These are phyloP conservation scores for Strigops habroptila DNA, from an alignment of 2,113 vertebrate species.

Conservation along the genomic window DNA sequence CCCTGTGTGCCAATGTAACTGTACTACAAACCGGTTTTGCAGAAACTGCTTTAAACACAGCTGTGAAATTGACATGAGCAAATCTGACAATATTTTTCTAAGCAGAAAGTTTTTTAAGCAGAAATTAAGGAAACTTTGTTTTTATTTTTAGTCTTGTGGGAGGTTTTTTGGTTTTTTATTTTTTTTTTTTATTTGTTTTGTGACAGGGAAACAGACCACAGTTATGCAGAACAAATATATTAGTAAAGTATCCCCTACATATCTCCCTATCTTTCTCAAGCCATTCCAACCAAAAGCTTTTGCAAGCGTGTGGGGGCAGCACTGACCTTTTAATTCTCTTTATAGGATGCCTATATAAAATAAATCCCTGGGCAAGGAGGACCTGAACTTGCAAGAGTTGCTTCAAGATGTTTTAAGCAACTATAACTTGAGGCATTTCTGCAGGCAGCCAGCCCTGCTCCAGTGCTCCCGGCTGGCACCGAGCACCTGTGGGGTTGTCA, in stretches of 20 bases:
- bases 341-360: not conserved
- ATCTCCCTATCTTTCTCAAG: not conserved
- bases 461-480: not conserved
- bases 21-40: not conserved
- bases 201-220: not conserved
- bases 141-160: not conserved
- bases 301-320: slow-evolving; percentile 51
- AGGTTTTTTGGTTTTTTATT: not conserved
- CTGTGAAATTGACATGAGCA: not conserved
- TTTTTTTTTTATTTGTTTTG: not conserved
- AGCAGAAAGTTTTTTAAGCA: not conserved
- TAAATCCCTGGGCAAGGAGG: not conserved
- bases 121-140: not conserved
- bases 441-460: not conserved
- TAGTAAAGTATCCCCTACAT: not conserved
- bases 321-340: slow-evolving; percentile 54
- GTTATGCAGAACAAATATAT: not conserved
- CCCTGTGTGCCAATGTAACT: not conserved
- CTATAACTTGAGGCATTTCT: rapidly evolving
- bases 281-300: slow-evolving; percentile 19
- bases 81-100: not conserved
- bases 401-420: not conserved
- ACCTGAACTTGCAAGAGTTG: not conserved
- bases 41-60: not conserved
- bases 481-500: not conserved